Base-by-base conservation (phyloP, 2,113 vertebrate species). In the Trematocara nigrifrons region DNA sequence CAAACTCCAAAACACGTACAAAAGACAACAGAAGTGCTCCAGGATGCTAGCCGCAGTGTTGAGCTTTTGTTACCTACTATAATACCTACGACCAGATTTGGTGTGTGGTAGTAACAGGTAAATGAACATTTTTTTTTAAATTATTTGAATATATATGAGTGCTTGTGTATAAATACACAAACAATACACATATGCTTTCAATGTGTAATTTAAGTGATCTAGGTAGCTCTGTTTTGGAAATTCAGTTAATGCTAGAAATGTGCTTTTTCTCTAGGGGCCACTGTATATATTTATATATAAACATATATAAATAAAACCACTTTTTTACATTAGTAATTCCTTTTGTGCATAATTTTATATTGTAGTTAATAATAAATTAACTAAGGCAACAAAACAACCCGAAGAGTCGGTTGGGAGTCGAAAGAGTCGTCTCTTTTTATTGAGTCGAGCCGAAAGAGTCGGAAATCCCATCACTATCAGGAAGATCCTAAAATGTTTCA, bases 371-470 rank as follows among this genome's bases (percentile, higher is more conserved):
- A 54, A 54, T 54, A 54, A 54, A 13, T 54, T 26, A 54, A 54
- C 1, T 54, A 26, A 54, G 26, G 53, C 2, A 54, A 54, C 20
- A 13, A 54, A 54, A 26, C 53, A 26, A 54, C 53, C 6, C 26
- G 2, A 54, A 54, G 53, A 26, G 20, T 7, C 3, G 3, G 53
- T 54, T 26, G 1, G 20, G 12, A 8, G 0, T 1, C 2, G 12
- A 57, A 29, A 57, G 0, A 5, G 4, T 3, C 22, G 1, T 1
- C 0, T 15, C 6, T 0, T 57, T 56, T 57, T 57, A 57, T 15
- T 56, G 11, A 56, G 1, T 56, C 2, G 11, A 56, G 6, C 11
- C 0, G 53, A 56, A 56, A 56, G 53, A 13, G 2, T 0, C 20
- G 53, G 4, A 56, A 31, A 26, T 26, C 53, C 20, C 53, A 56